A percentile compares a stretch with the other conserved stretches of the same genome.
phyloP scores from a whole-genome alignment of 2,113 vertebrate genomes.

The human region DNA sequence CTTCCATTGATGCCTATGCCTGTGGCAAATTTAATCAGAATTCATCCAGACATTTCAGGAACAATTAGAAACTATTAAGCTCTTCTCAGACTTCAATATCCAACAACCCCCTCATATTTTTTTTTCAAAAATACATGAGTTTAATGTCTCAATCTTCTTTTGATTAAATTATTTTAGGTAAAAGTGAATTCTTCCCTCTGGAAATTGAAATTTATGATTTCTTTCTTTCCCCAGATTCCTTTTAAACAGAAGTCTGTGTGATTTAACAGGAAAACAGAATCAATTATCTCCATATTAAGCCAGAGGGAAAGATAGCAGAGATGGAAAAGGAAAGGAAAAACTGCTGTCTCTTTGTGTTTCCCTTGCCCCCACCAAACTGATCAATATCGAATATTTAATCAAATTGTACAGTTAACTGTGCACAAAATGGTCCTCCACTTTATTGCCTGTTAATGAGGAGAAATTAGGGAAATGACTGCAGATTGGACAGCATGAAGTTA shows the following conservation, averaged over 20 bases:
- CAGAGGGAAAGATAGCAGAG: neutral
- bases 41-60: slow-evolving; percentile 31
- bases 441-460: neutral
- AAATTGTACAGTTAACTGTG: neutral
- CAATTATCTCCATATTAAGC: slow-evolving; percentile 48
- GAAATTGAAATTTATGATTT: slow-evolving; percentile 47
- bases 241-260: slow-evolving; percentile 15
- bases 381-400: neutral
- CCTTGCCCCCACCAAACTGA: neutral
- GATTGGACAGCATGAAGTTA: neutral
- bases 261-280: slow-evolving; percentile 34
- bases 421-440: neutral
- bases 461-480: neutral
- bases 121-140: neutral
- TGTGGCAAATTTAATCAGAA: slow-evolving; percentile 51
- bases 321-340: neutral
- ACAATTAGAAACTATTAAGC: slow-evolving; percentile 56
- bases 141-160: slow-evolving; percentile 16
- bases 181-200: slow-evolving; percentile 41
- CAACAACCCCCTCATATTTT: accelerated
- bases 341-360: neutral
- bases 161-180: slow-evolving; percentile 51
- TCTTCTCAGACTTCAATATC: neutral
- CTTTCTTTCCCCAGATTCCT: neutral
- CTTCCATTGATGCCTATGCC: neutral